A percentile compares a stretch with the other conserved stretches of the same genome.
Conservation (phyloP, 2,888 invertebrate species). For the Oxystoma pomonae region DNA sequence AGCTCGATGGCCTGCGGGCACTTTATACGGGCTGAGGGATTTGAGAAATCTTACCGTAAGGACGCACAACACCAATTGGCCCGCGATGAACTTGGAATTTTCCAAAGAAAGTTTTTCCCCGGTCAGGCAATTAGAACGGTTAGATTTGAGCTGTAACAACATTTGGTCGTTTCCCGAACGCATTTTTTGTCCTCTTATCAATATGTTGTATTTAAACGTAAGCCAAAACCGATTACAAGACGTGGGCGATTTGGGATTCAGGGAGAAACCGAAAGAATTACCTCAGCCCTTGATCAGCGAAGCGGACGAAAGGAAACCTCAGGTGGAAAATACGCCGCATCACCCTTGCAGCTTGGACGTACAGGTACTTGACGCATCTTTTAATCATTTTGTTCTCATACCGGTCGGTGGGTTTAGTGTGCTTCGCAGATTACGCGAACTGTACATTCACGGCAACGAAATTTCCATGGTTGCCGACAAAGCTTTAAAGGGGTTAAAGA, state of each 20-base stretch:
- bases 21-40: constrained; percentile 74
- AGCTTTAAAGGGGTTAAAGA: constrained; percentile 75
- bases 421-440: constrained; percentile 69
- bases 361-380: constrained; percentile 77
- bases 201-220: constrained; percentile 76
- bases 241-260: constrained; percentile 79
- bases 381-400: constrained; percentile 79
- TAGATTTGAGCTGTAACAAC: constrained; percentile 84
- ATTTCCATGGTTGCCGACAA: constrained; percentile 84
- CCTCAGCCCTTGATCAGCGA: constrained; percentile 64
- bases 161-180: constrained; percentile 86
- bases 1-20: constrained; percentile 74
- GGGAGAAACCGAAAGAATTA: constrained; percentile 60
- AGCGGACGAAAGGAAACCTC: constrained; percentile 49
- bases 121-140: constrained; percentile 73
- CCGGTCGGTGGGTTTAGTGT: constrained; percentile 80
- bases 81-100: constrained; percentile 78
- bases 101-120: constrained; percentile 73
- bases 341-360: constrained; percentile 72
- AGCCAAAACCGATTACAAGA: constrained; percentile 86
- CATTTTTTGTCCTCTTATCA: constrained; percentile 78
- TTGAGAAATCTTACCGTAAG: constrained; percentile 80
- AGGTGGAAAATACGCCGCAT: constrained; percentile 38
- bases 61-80: constrained; percentile 82
- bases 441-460: constrained; percentile 84